Percentiles rank a stretch among this genome's conserved stretches.
Evolutionary conservation across 2,113 vertebrate genomes (phyloP).

Genomic region (Hypanus sabinus): DNA sequence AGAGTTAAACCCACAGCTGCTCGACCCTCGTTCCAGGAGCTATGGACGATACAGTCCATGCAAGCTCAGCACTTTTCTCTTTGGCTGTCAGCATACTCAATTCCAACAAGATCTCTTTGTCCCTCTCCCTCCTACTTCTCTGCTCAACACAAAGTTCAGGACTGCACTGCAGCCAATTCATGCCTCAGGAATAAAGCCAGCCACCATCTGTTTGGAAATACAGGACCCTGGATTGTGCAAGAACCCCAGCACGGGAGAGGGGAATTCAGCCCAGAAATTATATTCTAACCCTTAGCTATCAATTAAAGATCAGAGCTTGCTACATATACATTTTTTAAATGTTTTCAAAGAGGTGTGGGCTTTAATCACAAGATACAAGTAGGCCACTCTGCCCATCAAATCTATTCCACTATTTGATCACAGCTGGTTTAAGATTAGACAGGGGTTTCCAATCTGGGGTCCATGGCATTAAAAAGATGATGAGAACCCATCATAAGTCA

Average conservation of each 20-base stretch:
- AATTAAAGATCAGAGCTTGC: neutral
- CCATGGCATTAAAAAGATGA: too few relatives aligned
- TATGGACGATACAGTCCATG: conserved; percentile 40
- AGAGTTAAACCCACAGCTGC: conserved; percentile 47
- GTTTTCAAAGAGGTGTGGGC: too few relatives aligned
- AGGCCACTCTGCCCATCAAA: too few relatives aligned
- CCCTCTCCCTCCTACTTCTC: neutral
- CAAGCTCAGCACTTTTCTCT: conserved; percentile 42
- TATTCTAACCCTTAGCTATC: neutral
- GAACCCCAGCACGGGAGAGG: neutral
- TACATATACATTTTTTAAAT: too few relatives aligned
- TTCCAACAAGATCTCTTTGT: neutral
- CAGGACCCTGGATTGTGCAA: neutral
- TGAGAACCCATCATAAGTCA: too few relatives aligned
- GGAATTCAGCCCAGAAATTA: neutral
- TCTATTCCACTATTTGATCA: too few relatives aligned
- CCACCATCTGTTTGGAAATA: neutral
- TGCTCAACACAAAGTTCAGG: neutral
- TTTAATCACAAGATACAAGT: too few relatives aligned
- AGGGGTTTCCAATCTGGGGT: too few relatives aligned
- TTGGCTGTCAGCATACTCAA: conserved; percentile 38
- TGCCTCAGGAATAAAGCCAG: neutral
- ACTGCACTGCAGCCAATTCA: neutral
- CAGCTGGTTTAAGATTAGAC: too few relatives aligned
- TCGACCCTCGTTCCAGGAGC: conserved; percentile 47